These are phyloP conservation scores for Salvelinus sp. DNA, from an alignment of 2,113 vertebrate species.

Conservation along the genomic window DNA sequence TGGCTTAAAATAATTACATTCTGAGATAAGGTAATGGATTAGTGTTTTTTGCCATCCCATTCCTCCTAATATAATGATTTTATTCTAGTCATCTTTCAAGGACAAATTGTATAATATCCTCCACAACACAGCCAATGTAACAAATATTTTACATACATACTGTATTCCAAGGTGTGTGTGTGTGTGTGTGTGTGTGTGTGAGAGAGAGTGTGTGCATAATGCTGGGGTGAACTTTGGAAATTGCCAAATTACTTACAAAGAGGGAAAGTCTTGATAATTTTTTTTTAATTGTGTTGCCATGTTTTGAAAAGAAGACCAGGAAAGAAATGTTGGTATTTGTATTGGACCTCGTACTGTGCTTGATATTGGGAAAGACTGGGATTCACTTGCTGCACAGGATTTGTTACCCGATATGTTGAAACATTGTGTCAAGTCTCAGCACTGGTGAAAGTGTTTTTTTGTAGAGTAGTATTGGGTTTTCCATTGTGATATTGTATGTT, in stretches of 20 bases:
- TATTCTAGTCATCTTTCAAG: conserved; percentile 43
- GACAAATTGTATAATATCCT: conserved; percentile 26
- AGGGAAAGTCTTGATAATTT: conserved; percentile 23
- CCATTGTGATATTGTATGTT: conserved; percentile 73
- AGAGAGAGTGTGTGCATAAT: conserved; percentile 26
- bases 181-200: conserved; percentile 39
- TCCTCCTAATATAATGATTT: conserved; percentile 13
- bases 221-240: conserved; percentile 34
- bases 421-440: conserved; percentile 63
- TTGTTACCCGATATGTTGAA: conserved; percentile 50
- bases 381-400: conserved; percentile 43
- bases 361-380: conserved; percentile 54
- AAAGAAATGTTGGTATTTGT: conserved; percentile 48
- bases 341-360: conserved; percentile 66
- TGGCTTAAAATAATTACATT: conserved; percentile 51
- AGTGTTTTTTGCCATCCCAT: conserved; percentile 42
- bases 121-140: conserved; percentile 57
- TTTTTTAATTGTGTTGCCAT: conserved; percentile 42
- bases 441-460: conserved; percentile 79
- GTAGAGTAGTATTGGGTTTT: conserved; percentile 71
- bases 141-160: conserved; percentile 34
- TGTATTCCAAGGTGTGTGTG: conserved; percentile 34
- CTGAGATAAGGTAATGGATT: conserved; percentile 47
- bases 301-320: conserved; percentile 16
- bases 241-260: conserved; percentile 30